Evolutionary conservation across 1,140 invertebrate species (phyloP).

Genomic region (Anastatus disparis): DNA sequence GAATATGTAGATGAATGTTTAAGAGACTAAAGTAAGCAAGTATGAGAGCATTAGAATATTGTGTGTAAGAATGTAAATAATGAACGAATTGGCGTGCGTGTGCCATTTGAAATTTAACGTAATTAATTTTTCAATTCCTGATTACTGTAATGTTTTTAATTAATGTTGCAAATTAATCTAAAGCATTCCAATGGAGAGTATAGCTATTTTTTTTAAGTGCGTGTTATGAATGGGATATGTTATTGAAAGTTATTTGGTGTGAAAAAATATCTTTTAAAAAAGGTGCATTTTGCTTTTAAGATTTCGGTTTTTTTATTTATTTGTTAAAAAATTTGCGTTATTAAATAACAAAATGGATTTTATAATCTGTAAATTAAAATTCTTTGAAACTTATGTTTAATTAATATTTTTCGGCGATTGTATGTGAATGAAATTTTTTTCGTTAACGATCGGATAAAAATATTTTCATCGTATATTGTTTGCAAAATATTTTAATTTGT

Average conservation of each 20-base stretch:
- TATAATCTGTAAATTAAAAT: constrained; percentile 3
- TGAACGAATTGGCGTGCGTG: constrained; percentile 44
- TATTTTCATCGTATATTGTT: constrained; percentile 11
- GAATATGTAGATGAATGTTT: constrained; percentile 60
- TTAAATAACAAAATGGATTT: neutral
- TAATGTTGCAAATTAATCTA: constrained; percentile 8
- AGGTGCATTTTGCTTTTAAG: constrained; percentile 31
- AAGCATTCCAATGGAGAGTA: neutral
- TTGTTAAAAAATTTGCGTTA: constrained; percentile 12
- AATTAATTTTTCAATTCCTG: constrained; percentile 11
- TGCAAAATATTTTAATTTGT: constrained; percentile 25
- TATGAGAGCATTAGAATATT: constrained; percentile 28
- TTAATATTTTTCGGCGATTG: neutral
- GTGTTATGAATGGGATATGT: constrained; percentile 25
- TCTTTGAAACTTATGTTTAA: neutral
- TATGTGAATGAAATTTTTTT: constrained; percentile 15
- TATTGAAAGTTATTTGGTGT: constrained; percentile 24
- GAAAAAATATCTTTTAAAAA: constrained; percentile 10
- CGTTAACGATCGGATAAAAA: constrained; percentile 11
- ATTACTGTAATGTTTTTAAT: constrained; percentile 17
- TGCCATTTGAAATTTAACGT: constrained; percentile 32
- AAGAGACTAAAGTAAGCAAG: constrained; percentile 40
- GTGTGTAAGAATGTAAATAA: constrained; percentile 28
- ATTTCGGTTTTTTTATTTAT: constrained; percentile 29
- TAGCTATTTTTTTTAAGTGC: constrained; percentile 14